phyloP scores from a whole-genome alignment of 1,140 invertebrate genomes.

The Carposina sasakii region DNA sequence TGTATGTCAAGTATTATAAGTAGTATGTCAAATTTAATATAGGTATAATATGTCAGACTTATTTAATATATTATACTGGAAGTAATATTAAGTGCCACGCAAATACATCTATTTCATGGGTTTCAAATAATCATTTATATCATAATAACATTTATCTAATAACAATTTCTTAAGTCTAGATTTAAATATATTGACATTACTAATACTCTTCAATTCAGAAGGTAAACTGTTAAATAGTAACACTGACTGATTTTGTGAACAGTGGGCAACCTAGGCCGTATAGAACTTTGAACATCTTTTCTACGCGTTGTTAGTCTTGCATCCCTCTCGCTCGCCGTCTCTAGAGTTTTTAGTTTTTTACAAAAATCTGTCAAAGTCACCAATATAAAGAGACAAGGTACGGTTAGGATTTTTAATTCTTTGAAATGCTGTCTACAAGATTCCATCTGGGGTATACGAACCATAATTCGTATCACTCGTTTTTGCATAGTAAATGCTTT shows the following conservation, averaged over 20 bases:
- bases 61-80: too few relatives aligned
- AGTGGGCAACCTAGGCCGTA: neutral
- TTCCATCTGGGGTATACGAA: constrained; percentile 1
- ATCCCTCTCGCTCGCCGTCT: neutral
- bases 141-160: too few relatives aligned
- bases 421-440: constrained; percentile 4
- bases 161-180: too few relatives aligned
- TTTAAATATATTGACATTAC: too few relatives aligned
- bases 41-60: too few relatives aligned
- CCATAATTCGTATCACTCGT: constrained; percentile 1
- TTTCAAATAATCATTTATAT: too few relatives aligned
- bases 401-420: neutral
- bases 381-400: constrained; percentile 1
- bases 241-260: neutral
- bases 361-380: neutral
- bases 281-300: neutral
- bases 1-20: too few relatives aligned
- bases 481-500: neutral
- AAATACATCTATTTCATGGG: too few relatives aligned
- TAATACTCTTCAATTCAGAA: too few relatives aligned
- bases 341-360: neutral
- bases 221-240: too few relatives aligned
- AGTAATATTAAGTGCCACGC: too few relatives aligned
- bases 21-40: too few relatives aligned
- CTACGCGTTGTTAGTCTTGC: neutral